These are phyloP conservation scores for Protobothrops flavoviridis DNA, from an alignment of 2,113 vertebrate species.

Conservation along the genomic window DNA sequence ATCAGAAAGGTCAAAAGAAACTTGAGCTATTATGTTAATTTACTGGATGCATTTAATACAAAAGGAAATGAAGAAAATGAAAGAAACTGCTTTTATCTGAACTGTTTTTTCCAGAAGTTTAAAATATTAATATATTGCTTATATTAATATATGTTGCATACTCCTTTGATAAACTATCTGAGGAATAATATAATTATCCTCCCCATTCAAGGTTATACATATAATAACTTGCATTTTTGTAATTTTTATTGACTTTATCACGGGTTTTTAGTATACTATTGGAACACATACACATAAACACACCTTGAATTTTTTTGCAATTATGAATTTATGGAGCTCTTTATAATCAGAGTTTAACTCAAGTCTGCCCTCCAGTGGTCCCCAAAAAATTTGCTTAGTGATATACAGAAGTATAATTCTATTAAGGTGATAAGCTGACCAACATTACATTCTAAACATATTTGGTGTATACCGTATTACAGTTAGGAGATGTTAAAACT, in stretches of 20 bases:
- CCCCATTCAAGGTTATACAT: background rate
- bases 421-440: background rate
- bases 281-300: background rate
- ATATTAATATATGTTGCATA: background rate
- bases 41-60: background rate
- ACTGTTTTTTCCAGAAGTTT: background rate
- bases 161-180: background rate
- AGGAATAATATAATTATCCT: background rate
- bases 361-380: constrained; percentile 59
- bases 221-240: background rate
- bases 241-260: background rate
- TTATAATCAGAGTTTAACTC: constrained; percentile 43
- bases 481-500: background rate
- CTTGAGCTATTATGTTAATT: background rate
- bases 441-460: background rate
- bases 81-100: background rate
- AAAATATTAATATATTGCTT: background rate
- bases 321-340: constrained; percentile 11
- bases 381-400: constrained; percentile 1
- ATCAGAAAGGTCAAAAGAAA: background rate
- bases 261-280: background rate
- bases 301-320: background rate
- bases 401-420: constrained; percentile 1
- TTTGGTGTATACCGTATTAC: background rate
- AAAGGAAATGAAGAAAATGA: background rate